Base-by-base conservation (phyloP, 2,113 vertebrate genomes). In the Gymnarchus niloticus region DNA sequence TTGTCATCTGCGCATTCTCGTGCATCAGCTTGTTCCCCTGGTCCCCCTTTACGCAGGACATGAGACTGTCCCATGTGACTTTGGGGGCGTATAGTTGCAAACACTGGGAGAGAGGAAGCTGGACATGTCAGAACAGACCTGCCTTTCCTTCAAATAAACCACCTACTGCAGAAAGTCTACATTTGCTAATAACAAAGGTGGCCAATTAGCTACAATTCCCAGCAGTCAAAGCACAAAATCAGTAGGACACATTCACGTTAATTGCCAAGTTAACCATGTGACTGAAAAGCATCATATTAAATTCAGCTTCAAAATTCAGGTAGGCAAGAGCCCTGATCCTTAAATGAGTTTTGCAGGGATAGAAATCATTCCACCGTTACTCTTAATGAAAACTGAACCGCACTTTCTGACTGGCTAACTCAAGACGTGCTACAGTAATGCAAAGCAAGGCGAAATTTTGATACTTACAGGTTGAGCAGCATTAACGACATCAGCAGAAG, bases 21-120 rank as follows among this genome's bases (percentile, higher is more conserved):
- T 99, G 98, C 96, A 99, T 96, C 69, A 99, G 92, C 83, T 95
- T 81, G 0, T 91, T 93, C 37, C 97, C 98, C 0, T 80, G 41
- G 1, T 95, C 93, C 4, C 97, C 96, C 0, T 59, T 92, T 2
- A 93, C 93, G 0, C 98, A 99, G 14, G 88, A 83, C 54, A 90
- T 52, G 81, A 99, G 3, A 4, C 81, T 88, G 0, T 81, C 87
- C 3, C 90, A 82, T 0, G 87, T 84, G 81, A 94, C 6, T 0
- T 17, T 5, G 0, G 90, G 95, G 28, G 86, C 80, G 0, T 95
- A 96, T 23, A 94, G 0, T 51, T 90, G 84, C 19, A 94, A 77
- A 89, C 98, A 99, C 98, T 99, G 84, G n/a, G 46, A 82, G 73
- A 44, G 10, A 9, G 44, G 54, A 57, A 7, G 28, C n/a, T 23